Evolutionary conservation across 2,113 vertebrate species (phyloP).

Genomic region (Reinhardtius hippoglossoides): DNA sequence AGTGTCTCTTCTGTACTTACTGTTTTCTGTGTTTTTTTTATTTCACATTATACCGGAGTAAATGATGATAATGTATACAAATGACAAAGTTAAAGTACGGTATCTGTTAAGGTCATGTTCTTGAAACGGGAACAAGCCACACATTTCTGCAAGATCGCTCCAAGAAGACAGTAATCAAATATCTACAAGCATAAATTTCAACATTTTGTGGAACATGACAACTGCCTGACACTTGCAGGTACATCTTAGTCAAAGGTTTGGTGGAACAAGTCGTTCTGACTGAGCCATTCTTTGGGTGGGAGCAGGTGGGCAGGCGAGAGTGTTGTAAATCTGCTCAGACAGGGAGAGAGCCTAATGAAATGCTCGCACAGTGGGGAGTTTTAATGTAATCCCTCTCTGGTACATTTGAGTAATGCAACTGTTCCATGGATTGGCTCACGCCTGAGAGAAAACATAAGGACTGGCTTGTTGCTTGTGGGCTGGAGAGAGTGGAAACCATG

Average conservation of each 20-base stretch:
- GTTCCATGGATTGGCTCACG: not conserved
- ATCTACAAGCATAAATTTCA: not conserved
- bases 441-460: not conserved
- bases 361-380: conserved; percentile 17
- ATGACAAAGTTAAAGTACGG: not conserved
- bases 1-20: not conserved
- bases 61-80: not conserved
- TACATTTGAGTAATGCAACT: conserved; percentile 29
- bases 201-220: not conserved
- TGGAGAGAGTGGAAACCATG: not conserved
- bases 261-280: not conserved
- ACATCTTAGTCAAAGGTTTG: conserved; percentile 10
- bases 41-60: not conserved
- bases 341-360: conserved; percentile 45
- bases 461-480: not conserved
- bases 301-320: conserved; percentile 59
- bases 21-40: not conserved
- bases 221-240: conserved; percentile 3
- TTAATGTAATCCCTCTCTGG: conserved; percentile 30
- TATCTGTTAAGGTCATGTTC: not conserved
- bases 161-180: conserved; percentile 12
- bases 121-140: not conserved
- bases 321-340: conserved; percentile 45
- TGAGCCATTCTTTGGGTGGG: conserved; percentile 22
- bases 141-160: not conserved